Evolutionary conservation across 2,113 vertebrate species (phyloP).

Genomic region (Psilopogon haemacephalus): DNA sequence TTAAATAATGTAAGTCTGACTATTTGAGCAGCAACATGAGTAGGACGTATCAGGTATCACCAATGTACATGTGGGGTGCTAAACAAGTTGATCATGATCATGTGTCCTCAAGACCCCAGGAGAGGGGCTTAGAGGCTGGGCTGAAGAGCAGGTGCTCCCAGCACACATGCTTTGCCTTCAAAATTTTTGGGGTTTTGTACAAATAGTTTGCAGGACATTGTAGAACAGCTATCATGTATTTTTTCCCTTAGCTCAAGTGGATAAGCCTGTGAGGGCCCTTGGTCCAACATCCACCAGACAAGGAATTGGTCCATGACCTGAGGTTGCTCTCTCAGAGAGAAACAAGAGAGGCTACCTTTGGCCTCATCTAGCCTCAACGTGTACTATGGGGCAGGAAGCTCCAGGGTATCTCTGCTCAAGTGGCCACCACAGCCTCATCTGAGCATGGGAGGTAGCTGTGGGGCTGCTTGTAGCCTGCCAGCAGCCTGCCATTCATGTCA

Average conservation of each 20-base stretch:
- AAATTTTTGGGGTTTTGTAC: background rate
- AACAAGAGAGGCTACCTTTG: background rate
- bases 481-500: background rate
- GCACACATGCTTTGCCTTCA: background rate
- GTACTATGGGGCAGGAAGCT: background rate
- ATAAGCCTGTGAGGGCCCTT: background rate
- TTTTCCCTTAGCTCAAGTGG: background rate
- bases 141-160: background rate
- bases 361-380: background rate
- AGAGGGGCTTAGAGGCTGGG: fast-evolving
- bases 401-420: background rate
- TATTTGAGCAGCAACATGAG: background rate
- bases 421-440: fast-evolving
- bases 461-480: background rate
- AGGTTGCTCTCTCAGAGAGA: background rate
- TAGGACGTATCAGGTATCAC: background rate
- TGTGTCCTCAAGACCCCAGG: background rate
- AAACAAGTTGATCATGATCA: background rate
- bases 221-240: background rate
- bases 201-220: background rate
- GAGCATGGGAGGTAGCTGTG: background rate
- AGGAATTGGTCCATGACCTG: background rate
- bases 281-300: background rate
- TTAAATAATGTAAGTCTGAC: background rate
- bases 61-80: fast-evolving